Evolutionary conservation across 2,113 vertebrate genomes (phyloP).

Genomic region (Barnardius zonarius): DNA sequence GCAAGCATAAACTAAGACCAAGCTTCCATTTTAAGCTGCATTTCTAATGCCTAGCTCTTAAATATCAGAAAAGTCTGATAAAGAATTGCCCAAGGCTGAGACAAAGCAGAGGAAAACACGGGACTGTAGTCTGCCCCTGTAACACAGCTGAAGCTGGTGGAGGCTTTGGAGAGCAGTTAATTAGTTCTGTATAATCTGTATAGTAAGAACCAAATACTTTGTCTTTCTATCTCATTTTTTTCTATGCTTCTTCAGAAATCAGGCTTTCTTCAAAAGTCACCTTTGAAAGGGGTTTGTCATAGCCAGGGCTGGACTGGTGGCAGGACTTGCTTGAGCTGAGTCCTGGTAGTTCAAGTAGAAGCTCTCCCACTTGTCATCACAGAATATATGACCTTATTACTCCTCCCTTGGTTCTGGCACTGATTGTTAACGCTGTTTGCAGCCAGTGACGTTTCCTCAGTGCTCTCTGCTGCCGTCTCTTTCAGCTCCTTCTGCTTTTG

Average conservation of each 20-base stretch:
- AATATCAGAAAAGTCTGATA: not conserved
- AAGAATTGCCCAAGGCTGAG: not conserved
- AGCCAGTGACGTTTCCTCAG: constrained; percentile 45
- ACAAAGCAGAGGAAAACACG: not conserved
- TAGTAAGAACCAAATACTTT: not conserved
- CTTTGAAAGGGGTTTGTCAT: not conserved
- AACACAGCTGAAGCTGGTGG: not conserved
- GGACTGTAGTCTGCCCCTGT: not conserved
- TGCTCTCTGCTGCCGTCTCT: constrained; percentile 5
- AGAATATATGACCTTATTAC: constrained; percentile 53
- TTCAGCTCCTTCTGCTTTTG: constrained; percentile 22
- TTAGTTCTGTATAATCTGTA: not conserved
- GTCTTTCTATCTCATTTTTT: not conserved
- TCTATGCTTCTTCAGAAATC: not conserved
- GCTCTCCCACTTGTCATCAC: constrained; percentile 58
- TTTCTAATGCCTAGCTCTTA: not conserved
- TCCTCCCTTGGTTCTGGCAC: constrained; percentile 45
- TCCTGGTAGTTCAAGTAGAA: constrained; percentile 54
- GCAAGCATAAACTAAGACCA: not conserved
- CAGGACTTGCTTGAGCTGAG: not conserved
- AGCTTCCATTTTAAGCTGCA: not conserved
- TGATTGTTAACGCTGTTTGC: constrained; percentile 1
- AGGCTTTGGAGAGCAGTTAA: not conserved
- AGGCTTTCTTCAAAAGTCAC: not conserved
- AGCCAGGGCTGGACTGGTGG: not conserved